Evolutionary conservation across 2,888 invertebrate genomes (phyloP), one percentile per base, ranked within the genome.

Genomic region (Drosophila melanosoma): DNA sequence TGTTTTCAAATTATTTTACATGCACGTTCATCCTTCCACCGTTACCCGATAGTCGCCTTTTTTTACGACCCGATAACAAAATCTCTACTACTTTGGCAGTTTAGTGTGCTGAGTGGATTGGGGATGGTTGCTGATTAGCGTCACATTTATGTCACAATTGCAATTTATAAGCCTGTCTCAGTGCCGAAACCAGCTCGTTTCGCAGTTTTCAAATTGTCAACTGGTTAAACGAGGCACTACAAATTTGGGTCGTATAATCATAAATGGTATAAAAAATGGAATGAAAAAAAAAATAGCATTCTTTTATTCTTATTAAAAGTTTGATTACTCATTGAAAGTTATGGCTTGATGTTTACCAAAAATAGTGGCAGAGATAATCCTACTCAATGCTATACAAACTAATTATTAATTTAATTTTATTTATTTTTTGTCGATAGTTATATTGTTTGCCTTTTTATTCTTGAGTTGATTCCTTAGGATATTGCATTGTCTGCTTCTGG

Each of bases 1-100:
- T 89, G 90, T 89, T 92, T 91, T 92, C 87, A 90, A 92, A 92
- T 92, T 90, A 87, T 90, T 90, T 80, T 76, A 89, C 81, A 86
- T 76, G 79, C 58, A 69, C 74, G 62, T 63, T 54, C 64, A 60
- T 10, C 57, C 45, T 42, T 2, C 38, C 40, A 11, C 48, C 68
- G 53, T 66, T 63, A 59, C 82, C 68, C 69, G 65, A 76, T 76
- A 76, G 86, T 69, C 60, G 58, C 60, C 62, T 73, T 72, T 67
- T 59, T 89, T 89, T 78, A 83, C 86, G 83, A 69, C 51, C 60
- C 52, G 49, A 53, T 56, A 77, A 72, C 59, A 80, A 77, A 76
- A 68, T 59, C 65, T 49, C 65, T 48, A 53, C 72, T 57, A 53
- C 72, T 57, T 60, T 23, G 45, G 38, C 26, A 54, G 78, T 5